Percentiles rank a stretch among this genome's conserved stretches.
Conservation (phyloP, 2,888 invertebrate genomes). For the Meiosimyza decipiens region DNA sequence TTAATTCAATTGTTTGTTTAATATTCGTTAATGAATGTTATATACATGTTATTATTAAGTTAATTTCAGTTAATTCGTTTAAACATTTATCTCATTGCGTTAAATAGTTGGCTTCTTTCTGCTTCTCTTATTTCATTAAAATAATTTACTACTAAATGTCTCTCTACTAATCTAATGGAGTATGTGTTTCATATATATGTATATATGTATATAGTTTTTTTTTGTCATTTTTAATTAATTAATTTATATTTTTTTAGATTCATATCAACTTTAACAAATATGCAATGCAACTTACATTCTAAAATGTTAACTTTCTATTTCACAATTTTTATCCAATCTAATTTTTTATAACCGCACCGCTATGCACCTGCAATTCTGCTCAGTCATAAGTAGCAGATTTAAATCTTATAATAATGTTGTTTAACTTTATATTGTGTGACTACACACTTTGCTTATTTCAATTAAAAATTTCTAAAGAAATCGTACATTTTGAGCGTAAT, state of each 20-base stretch:
- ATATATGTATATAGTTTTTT: not conserved
- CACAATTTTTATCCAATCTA: constrained; percentile 59
- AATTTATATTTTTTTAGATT: constrained; percentile 39
- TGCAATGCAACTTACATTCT: constrained; percentile 52
- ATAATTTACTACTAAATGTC: too few species aligned
- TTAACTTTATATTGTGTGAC: constrained; percentile 23
- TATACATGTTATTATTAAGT: too few species aligned
- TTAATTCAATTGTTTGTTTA: too few species aligned
- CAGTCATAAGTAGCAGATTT: constrained; percentile 1
- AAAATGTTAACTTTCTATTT: constrained; percentile 65
- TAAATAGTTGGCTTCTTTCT: not conserved
- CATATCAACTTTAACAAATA: constrained; percentile 47
- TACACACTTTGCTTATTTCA: constrained; percentile 32
- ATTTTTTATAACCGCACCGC: constrained; percentile 31
- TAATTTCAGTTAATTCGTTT: too few species aligned
- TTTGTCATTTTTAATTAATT: constrained; percentile 6
- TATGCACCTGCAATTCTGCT: constrained; percentile 6
- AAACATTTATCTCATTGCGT: not conserved
- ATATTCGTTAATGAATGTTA: too few species aligned
- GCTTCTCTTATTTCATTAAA: too few species aligned
- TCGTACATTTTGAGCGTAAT: too few species aligned
- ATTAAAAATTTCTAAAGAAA: not conserved
- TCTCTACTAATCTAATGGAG: too few species aligned
- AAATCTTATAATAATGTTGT: constrained; percentile 29
- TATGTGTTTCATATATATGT: too few species aligned